Evolutionary conservation across 2,888 invertebrate species (phyloP), one percentile per base, ranked within the genome.

Genomic region (Eupithecia pulchellata): DNA sequence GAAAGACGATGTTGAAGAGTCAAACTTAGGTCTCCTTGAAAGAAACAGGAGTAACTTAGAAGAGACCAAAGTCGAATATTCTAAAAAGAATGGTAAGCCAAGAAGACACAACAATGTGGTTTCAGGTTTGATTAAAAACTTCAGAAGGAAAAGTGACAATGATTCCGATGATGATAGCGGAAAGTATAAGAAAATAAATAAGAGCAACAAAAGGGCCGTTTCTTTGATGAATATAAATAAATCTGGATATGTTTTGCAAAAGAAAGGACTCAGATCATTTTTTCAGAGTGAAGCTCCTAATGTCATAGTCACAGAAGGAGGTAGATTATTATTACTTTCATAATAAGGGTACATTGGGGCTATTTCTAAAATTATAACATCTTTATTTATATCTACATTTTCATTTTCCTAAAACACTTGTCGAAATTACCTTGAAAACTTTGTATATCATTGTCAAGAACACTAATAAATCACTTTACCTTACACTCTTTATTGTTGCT

Each of bases 221-320:
- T 91, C 93, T 0, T 79, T 94, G 72, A 86, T 91, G 69, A 91
- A 83, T 79, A 82, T 90, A 74, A 91, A 89, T 82, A 92, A 90
- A 77, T 78, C 89, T n/a, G 88, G 88, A 71, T 89, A 89, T 78
- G 85, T 84, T 63, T 76, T 89, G 17, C 91, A 89, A 60, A 94
- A 89, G 75, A 90, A 86, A 82, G 86, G 89, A 78, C 82, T 94
- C 36, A 86, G 88, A 69, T 92, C 94, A 8, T 88, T 94, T 72
- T 94, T 94, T 80, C 94, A 92, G 83, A 91, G 89, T 36, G 91
- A 93, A 82, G 84, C 91, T 61, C 93, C 94, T 73, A 93, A 93
- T 78, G 93, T 94, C 69, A 90, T 94, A 77, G 91, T 94, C 62
- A 93, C 94, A 72, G 93, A 94, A 93, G 94, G 94, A 94, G 94